These are phyloP conservation scores for Dexiosoma caninum DNA, from an alignment of 2,888 invertebrate genomes.

Conservation along the genomic window DNA sequence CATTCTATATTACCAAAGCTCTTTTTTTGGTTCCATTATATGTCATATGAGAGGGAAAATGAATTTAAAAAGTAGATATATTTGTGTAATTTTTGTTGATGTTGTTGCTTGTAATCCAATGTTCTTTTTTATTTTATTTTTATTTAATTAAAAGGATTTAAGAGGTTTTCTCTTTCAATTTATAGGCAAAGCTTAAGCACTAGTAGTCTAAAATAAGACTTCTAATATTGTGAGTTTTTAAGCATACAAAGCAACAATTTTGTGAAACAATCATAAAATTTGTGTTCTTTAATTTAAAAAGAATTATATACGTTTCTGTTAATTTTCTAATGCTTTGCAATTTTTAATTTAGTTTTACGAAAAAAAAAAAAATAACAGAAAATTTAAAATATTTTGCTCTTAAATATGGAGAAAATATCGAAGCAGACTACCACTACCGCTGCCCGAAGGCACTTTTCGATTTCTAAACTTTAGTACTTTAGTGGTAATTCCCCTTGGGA, in stretches of 20 bases:
- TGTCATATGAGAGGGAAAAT: slow-evolving; percentile 10
- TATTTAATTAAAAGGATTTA: slow-evolving; percentile 60
- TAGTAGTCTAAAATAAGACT: neutral
- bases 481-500: too few relatives aligned
- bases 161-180: slow-evolving; percentile 15
- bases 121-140: slow-evolving; percentile 29
- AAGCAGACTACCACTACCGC: too few relatives aligned
- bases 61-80: slow-evolving; percentile 14
- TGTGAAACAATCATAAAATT: neutral
- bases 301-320: neutral
- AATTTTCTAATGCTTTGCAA: neutral
- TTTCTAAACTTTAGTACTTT: too few relatives aligned
- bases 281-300: neutral
- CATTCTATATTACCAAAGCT: too few relatives aligned
- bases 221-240: neutral
- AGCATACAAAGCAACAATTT: neutral
- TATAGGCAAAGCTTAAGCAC: slow-evolving; percentile 8
- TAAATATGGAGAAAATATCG: neutral
- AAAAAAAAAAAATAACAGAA: too few relatives aligned
- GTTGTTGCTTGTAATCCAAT: slow-evolving; percentile 46
- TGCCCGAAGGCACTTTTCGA: too few relatives aligned
- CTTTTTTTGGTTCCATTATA: too few relatives aligned
- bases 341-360: too few relatives aligned
- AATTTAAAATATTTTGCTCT: too few relatives aligned
- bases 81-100: slow-evolving; percentile 46